phyloP scores from a whole-genome alignment of 2,888 invertebrate species.

The Trichopoda pennipes region DNA sequence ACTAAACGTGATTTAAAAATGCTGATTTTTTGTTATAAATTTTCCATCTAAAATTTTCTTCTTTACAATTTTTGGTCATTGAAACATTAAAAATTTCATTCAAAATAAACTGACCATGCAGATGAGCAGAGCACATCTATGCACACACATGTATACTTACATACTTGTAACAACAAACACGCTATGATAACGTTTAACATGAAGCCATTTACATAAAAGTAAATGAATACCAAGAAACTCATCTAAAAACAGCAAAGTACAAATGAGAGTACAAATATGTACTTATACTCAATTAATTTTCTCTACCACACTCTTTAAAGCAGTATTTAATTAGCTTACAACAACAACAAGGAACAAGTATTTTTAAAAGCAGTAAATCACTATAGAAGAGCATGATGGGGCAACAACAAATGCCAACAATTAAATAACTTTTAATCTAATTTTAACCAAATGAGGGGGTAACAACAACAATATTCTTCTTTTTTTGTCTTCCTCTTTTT shows the following conservation, averaged over 20 bases:
- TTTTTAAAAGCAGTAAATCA: constrained; percentile 1
- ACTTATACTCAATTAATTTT: too few relatives aligned
- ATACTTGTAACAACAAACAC: not conserved
- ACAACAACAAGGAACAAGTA: constrained; percentile 1
- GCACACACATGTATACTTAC: not conserved
- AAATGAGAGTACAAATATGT: too few relatives aligned
- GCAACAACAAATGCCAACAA: not conserved
- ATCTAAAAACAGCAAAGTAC: not conserved
- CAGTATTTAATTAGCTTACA: not conserved
- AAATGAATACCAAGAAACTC: too few relatives aligned
- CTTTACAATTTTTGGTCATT: constrained; percentile 50
- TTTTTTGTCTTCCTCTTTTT: not conserved
- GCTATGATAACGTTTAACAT: constrained; percentile 32
- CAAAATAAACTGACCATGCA: constrained; percentile 49
- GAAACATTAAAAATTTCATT: constrained; percentile 40
- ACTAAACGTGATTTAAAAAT: too few relatives aligned
- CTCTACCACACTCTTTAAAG: too few relatives aligned
- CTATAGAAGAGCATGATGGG: not conserved
- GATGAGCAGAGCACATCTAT: not conserved
- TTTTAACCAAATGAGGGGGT: constrained; percentile 40
- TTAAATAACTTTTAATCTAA: constrained; percentile 34
- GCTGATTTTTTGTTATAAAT: constrained; percentile 46
- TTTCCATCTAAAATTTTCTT: too few relatives aligned
- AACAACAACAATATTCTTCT: too few relatives aligned
- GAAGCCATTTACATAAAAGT: not conserved